A percentile compares a stretch with the other conserved stretches of the same genome.
phyloP scores from a whole-genome alignment of 2,113 vertebrate species.

The Sander vitreus region DNA sequence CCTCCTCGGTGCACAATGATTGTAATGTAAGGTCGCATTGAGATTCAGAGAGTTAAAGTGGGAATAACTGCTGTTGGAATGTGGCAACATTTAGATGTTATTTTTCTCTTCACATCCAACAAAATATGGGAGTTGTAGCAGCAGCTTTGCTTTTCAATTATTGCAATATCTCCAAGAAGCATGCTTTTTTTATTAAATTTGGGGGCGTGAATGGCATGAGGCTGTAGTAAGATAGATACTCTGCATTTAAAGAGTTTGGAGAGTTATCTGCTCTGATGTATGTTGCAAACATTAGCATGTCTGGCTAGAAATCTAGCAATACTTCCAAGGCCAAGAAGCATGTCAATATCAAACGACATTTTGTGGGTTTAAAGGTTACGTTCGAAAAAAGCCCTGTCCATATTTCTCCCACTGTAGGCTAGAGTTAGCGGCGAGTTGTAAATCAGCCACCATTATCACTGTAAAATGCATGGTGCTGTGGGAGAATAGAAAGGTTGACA shows the following conservation, averaged over 20 bases:
- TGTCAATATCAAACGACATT: background rate
- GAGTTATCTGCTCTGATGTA: background rate
- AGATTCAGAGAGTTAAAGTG: constrained; percentile 24
- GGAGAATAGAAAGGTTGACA: constrained; percentile 8
- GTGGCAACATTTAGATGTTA: background rate
- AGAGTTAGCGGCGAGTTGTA: background rate
- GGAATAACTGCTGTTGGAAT: constrained; percentile 26
- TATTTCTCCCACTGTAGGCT: too few species aligned
- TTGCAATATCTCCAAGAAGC: background rate
- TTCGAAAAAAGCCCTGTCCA: background rate
- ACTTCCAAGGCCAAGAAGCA: background rate
- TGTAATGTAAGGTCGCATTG: constrained; percentile 17
- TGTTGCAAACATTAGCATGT: background rate
- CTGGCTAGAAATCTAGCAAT: background rate
- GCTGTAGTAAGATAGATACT: background rate
- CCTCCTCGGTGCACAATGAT: constrained; percentile 40
- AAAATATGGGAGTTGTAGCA: background rate
- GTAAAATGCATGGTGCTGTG: background rate
- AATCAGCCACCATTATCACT: background rate
- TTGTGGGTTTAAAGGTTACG: background rate
- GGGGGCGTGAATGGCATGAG: constrained; percentile 7
- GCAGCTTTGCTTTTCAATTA: constrained; percentile 12
- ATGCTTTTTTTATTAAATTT: constrained; percentile 15
- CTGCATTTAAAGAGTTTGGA: background rate
- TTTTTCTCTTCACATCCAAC: background rate